Conservation (phyloP, 2,888 invertebrate species). For the Ophion slaviceki region DNA sequence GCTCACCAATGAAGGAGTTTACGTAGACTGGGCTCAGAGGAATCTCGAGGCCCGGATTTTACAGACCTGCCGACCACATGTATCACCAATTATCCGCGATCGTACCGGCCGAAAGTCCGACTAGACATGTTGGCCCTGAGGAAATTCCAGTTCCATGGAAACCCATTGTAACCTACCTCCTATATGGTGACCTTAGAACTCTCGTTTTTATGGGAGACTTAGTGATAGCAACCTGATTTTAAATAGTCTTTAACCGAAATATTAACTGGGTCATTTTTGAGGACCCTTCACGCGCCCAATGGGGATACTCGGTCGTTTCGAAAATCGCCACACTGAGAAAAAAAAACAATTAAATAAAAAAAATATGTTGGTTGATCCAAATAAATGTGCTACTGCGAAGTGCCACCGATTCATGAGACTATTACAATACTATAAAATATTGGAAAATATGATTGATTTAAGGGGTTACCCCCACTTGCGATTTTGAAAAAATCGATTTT, state of each 20-base stretch:
- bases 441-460: no score
- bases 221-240: not conserved
- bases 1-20: slow-evolving; percentile 9
- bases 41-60: not conserved
- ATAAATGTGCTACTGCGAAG: no score
- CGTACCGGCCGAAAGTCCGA: not conserved
- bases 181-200: not conserved
- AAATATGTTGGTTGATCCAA: no score
- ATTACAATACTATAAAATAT: no score
- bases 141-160: not conserved
- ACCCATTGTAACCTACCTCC: not conserved
- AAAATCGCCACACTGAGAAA: no score
- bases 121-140: not conserved
- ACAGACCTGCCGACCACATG: not conserved
- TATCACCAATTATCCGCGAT: not conserved
- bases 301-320: no score
- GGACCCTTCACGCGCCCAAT: no score
- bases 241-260: not conserved
- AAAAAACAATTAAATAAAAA: no score
- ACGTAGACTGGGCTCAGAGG: not conserved
- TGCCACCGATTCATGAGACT: no score
- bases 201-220: not conserved
- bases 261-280: no score
- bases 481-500: no score
- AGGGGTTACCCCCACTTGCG: no score